Percentiles rank a stretch among this genome's conserved stretches.
These are phyloP conservation scores for Cephus pygmeus DNA, from an alignment of 2,888 invertebrate genomes.

Conservation along the genomic window DNA sequence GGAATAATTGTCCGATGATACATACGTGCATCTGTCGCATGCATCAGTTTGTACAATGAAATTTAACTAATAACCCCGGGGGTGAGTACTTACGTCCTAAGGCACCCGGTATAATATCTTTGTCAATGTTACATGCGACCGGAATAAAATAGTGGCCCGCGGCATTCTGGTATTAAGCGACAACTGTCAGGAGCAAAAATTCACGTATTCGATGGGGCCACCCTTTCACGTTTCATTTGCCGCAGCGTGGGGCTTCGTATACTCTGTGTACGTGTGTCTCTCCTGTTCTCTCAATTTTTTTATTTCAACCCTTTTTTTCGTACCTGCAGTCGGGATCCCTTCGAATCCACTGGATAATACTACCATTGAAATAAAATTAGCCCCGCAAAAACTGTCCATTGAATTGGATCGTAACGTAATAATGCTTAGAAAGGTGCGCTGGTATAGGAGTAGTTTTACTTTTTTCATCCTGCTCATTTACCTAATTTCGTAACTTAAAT, in stretches of 20 bases:
- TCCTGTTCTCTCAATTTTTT: not conserved
- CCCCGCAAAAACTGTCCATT: not conserved
- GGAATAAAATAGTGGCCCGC: conserved; percentile 29
- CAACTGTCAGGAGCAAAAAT: conserved; percentile 40
- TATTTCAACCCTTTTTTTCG: not conserved
- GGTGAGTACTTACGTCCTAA: not conserved
- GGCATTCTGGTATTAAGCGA: conserved; percentile 43
- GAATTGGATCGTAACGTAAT: not conserved
- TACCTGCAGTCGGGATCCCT: not conserved
- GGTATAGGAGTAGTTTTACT: not conserved
- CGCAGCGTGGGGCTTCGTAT: not conserved
- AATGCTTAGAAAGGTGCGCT: not conserved
- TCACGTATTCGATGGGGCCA: not conserved
- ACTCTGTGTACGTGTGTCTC: not conserved
- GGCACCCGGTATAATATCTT: conserved; percentile 28
- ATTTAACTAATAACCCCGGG: conserved; percentile 15
- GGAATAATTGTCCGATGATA: not conserved
- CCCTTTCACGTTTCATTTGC: not conserved
- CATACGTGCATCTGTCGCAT: not conserved
- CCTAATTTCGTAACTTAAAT: not conserved
- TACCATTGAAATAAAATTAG: not conserved
- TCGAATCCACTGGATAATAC: not conserved
- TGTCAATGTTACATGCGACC: conserved; percentile 28
- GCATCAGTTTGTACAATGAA: conserved; percentile 15
- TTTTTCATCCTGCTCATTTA: not conserved